Evolutionary conservation across 1,140 invertebrate genomes (phyloP), one percentile per base, ranked within the genome.

Genomic region (Piezodorus guildinii): DNA sequence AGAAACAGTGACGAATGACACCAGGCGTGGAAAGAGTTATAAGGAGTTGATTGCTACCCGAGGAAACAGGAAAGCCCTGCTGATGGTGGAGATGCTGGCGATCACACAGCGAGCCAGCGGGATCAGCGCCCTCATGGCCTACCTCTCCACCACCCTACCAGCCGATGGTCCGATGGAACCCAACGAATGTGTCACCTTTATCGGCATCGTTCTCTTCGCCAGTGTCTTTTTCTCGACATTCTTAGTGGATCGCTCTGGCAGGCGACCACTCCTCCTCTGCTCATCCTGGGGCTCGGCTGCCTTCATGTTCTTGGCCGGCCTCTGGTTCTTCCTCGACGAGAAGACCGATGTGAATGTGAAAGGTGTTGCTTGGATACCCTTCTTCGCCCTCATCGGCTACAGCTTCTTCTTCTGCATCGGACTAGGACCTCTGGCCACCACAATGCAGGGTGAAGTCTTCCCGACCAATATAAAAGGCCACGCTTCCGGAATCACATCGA

Each of bases 231-330:
- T 71, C 14, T 75, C 77, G 16, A 73, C 72, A 3, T 58, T 77
- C 17, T 54, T 80, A 1, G 74, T 79, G 25, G 76, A 79, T 62
- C 68, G 70, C 58, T 62, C 72, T 0, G 77, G 76, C 8, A 69
- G 81, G 63, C 75, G 78, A 60, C 73, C 78, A 44, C 71, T 84
- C 9, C 72, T 84, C 0, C 69, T 81, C 4, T 64, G 78, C 1
- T 79, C 77, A 10, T 15, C 3, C 19, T n/a, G 17, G 44, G 61
- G 61, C 69, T 68, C 64, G 43, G 66, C 61, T 15, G 23, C 64
- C 16, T 66, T 54, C 21, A 62, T 65, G n/a, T 49, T 68, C 15
- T 12, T 64, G 21, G 51, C 63, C 23, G 66, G 62, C 9, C 23
- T 63, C 17, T 69, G 66, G 62, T 70, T 63, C 30, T 68, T 60